Evolutionary conservation across 2,888 invertebrate genomes (phyloP), one percentile per base, ranked within the genome.

Genomic region (Bimastos eiseni): DNA sequence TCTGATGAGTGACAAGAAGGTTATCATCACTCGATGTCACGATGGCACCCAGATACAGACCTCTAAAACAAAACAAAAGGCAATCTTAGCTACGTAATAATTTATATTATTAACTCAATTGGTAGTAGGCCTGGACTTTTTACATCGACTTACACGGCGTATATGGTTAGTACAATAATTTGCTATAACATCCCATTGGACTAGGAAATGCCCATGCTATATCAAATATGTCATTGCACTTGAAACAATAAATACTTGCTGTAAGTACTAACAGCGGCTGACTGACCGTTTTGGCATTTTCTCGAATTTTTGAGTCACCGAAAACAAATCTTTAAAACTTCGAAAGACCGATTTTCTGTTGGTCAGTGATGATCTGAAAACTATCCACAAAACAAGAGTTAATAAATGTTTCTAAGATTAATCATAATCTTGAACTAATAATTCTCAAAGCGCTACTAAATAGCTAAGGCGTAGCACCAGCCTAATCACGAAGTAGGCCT

Each of bases 301-400:
- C 37, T 86, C 86, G 36, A 86, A 86, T 86, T 86, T 86, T 24
- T 86, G 4, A 34, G 86, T 36, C 86, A 34, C 30, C 5, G 86
- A 86, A 86, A 86, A 86, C 86, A 86, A 86, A 86, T 86, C 86
- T 86, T 86, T 86, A 36, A 86, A 86, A 36, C 86, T 86, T 86
- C 86, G 86, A 86, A 86, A 86, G 37, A 86, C 86, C 1, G 86
- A 86, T 24, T 86, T 86, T 15, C 86, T 30, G 37, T 86, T 86
- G 34, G 17, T 19, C 86, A 83, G 33, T 21, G 38, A 33, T 38
- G 36, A 37, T 84, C 83, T 90, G 41, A 19, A 37, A 30, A 19
- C 34, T 86, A 17, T 37, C 5, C 36, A 83, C 37, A 33, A 19
- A 30, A 36, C 30, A 37, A 83, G 33, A 36, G 2, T 15, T 84